Evolutionary conservation across 2,888 invertebrate species (phyloP).

Genomic region (Xylophagus ater): DNA sequence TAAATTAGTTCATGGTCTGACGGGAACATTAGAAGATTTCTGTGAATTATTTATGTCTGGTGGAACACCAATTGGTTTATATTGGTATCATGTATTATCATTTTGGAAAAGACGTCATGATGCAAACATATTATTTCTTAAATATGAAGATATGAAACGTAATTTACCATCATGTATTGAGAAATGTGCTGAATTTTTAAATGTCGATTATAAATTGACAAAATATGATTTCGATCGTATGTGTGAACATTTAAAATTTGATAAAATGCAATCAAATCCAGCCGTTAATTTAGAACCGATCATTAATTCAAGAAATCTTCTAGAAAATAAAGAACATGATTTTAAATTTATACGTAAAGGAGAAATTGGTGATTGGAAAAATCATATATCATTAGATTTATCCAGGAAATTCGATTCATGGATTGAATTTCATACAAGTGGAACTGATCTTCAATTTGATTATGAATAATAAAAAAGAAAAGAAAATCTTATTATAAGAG

Average conservation of each 20-base stretch:
- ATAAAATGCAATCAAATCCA: conserved; percentile 70
- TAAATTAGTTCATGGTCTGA: conserved; percentile 53
- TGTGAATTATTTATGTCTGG: conserved; percentile 61
- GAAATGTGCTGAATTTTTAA: conserved; percentile 48
- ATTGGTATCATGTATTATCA: conserved; percentile 53
- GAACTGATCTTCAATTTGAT: conserved; percentile 51
- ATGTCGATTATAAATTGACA: conserved; percentile 49
- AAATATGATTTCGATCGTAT: conserved; percentile 57
- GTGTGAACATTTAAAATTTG: conserved; percentile 64
- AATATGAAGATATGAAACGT: conserved; percentile 71
- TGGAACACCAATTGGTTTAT: conserved; percentile 51
- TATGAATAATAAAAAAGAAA: conserved; percentile 38
- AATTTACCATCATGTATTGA: conserved; percentile 56
- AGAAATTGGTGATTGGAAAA: conserved; percentile 64
- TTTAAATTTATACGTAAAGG: conserved; percentile 65
- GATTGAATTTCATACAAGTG: conserved; percentile 50
- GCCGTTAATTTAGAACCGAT: conserved; percentile 62
- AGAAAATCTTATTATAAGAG: too few species aligned
- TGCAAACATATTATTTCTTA: conserved; percentile 62
- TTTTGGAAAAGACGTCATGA: conserved; percentile 62
- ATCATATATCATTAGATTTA: conserved; percentile 62
- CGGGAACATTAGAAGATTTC: conserved; percentile 60
- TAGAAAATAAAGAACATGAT: conserved; percentile 29
- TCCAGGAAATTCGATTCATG: conserved; percentile 61
- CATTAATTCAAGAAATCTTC: conserved; percentile 25